Conservation (phyloP, 2,888 invertebrate species). For the Cataglyphis livida region DNA sequence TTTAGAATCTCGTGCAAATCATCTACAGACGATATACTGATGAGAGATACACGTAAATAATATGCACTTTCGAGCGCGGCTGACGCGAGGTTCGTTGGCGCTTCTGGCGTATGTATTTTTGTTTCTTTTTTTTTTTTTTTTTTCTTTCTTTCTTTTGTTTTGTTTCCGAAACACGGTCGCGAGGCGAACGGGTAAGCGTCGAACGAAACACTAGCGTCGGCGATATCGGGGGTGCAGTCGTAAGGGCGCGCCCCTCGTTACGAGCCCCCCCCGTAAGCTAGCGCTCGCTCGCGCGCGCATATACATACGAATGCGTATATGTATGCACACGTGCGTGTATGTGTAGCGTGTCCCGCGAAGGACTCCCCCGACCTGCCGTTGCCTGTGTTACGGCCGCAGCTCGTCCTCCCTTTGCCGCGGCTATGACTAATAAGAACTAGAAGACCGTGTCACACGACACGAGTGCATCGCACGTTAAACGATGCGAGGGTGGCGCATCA, state of each 20-base stretch:
- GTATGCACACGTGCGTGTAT: slow-evolving; percentile 39
- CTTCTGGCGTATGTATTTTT: neutral
- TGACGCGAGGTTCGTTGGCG: neutral
- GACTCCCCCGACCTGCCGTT: slow-evolving; percentile 74
- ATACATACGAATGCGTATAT: slow-evolving; percentile 26
- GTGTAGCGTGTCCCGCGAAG: slow-evolving; percentile 75
- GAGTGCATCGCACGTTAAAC: slow-evolving; percentile 65
- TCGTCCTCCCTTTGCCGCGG: slow-evolving; percentile 44
- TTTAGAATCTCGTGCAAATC: neutral
- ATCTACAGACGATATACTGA: neutral
- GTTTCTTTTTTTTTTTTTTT: neutral
- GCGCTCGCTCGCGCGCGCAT: slow-evolving; percentile 55
- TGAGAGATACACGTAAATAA: neutral
- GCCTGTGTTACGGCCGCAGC: slow-evolving; percentile 61
- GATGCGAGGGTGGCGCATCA: slow-evolving; percentile 56
- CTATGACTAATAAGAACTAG: slow-evolving; percentile 75
- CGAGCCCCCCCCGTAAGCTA: slow-evolving; percentile 62
- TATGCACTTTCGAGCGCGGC: neutral
- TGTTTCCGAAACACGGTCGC: slow-evolving; percentile 36
- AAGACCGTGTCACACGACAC: slow-evolving; percentile 73
- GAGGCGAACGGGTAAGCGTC: slow-evolving; percentile 77
- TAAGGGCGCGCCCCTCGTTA: slow-evolving; percentile 82
- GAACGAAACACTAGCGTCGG: slow-evolving; percentile 78
- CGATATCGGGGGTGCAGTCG: slow-evolving; percentile 71
- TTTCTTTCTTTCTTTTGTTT: neutral